These are phyloP conservation scores for Urophycis tenuis DNA, from an alignment of 2,797 vertebrate species.

Conservation along the genomic window DNA sequence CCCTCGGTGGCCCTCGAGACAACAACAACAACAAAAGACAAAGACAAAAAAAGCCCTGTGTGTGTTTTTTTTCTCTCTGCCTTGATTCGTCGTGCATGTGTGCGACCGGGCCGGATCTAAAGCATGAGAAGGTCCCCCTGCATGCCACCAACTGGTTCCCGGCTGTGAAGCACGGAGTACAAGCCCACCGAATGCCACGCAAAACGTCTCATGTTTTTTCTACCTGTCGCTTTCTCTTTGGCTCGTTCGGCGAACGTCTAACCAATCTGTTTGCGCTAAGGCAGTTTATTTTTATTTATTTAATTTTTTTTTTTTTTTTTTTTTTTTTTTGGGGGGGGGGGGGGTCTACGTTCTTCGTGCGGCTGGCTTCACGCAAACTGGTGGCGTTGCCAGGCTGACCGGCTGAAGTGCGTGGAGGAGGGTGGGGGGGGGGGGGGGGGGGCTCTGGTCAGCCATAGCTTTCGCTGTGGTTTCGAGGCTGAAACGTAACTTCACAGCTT, in stretches of 20 bases:
- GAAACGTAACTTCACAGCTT: background rate
- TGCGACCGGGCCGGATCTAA: constrained; percentile 49
- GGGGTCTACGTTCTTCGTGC: constrained; percentile 29
- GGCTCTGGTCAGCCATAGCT: background rate
- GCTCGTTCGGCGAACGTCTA: constrained; percentile 33
- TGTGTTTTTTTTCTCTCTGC: too few species aligned
- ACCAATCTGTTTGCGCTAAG: constrained; percentile 30
- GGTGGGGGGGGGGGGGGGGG: background rate
- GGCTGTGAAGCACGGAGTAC: constrained; percentile 47
- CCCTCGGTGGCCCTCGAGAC: background rate
- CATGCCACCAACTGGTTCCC: constrained; percentile 52
- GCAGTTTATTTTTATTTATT: too few species aligned
- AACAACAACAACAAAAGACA: too few species aligned
- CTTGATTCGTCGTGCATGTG: constrained; percentile 67
- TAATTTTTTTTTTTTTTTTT: too few species aligned
- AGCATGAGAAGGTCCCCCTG: constrained; percentile 65
- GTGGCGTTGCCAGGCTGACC: constrained; percentile 46
- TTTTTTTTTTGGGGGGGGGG: too few species aligned
- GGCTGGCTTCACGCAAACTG: constrained; percentile 38
- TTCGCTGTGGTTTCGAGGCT: background rate
- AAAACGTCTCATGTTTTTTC: constrained; percentile 42
- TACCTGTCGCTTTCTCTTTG: constrained; percentile 29
- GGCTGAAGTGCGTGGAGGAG: constrained; percentile 23
- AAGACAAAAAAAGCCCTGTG: background rate
- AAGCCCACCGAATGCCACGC: constrained; percentile 32